Conservation (phyloP, 1,140 invertebrate species). For the Meloidogyne exigua region DNA sequence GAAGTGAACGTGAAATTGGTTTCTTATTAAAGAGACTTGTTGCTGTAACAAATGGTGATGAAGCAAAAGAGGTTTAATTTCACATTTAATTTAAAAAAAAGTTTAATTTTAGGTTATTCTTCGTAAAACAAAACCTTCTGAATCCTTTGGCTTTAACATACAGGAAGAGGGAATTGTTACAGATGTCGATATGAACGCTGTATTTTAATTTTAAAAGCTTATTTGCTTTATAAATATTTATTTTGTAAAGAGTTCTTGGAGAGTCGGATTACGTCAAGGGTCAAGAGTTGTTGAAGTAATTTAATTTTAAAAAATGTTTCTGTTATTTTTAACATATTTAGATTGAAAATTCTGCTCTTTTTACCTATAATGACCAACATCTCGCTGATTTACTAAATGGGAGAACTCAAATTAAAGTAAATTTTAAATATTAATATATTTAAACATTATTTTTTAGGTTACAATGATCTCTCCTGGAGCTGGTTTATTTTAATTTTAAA, state of each 20-base stretch:
- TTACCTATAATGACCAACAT: conserved; percentile 84
- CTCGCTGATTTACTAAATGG: conserved; percentile 90
- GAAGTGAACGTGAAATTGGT: conserved; percentile 52
- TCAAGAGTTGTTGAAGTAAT: conserved; percentile 80
- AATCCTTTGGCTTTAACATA: conserved; percentile 90
- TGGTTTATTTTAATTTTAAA: background rate
- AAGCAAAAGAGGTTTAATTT: conserved; percentile 65
- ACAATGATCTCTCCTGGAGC: conserved; percentile 75
- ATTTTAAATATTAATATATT: too few species aligned
- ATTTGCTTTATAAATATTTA: background rate
- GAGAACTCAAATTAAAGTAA: conserved; percentile 73
- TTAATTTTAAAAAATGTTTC: background rate
- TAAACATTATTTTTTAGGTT: conserved; percentile 65
- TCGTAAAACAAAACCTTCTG: conserved; percentile 55
- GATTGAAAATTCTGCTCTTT: conserved; percentile 84
- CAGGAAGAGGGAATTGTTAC: conserved; percentile 91
- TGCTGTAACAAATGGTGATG: conserved; percentile 59
- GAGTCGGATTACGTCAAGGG: conserved; percentile 83
- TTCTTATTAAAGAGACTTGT: conserved; percentile 49
- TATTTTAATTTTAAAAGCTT: background rate
- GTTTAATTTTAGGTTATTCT: conserved; percentile 18
- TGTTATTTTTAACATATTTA: conserved; percentile 50
- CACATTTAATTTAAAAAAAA: conserved; percentile 70
- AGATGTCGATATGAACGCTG: conserved; percentile 77
- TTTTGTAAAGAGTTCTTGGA: conserved; percentile 78